These are phyloP conservation scores for Herminia tarsipennalis DNA, from an alignment of 2,888 invertebrate species.

Conservation along the genomic window DNA sequence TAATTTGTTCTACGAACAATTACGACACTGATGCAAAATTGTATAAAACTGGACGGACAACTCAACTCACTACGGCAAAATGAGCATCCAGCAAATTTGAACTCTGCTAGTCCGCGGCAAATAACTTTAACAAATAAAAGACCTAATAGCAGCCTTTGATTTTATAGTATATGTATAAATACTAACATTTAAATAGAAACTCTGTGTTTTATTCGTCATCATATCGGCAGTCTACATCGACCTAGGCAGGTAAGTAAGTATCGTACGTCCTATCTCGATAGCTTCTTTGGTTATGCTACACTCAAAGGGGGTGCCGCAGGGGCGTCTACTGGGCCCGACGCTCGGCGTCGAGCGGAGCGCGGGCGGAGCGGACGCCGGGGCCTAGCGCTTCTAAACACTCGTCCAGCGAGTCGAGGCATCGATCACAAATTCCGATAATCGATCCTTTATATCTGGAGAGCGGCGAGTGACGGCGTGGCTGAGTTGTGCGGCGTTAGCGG, in stretches of 20 bases:
- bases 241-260: conserved; percentile 17
- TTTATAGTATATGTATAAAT: conserved; percentile 55
- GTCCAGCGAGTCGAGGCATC: conserved; percentile 23
- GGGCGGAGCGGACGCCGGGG: conserved; percentile 26
- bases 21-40: conserved; percentile 71
- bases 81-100: conserved; percentile 79
- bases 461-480: conserved; percentile 61
- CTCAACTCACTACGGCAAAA: conserved; percentile 83
- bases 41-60: conserved; percentile 85
- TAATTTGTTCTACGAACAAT: conserved; percentile 49
- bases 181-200: conserved; percentile 73
- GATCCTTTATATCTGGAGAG: conserved; percentile 66
- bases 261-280: conserved; percentile 42
- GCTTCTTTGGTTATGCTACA: conserved; percentile 71
- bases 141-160: conserved; percentile 73
- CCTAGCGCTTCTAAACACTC: conserved; percentile 53
- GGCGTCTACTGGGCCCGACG: conserved; percentile 27
- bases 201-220: conserved; percentile 53
- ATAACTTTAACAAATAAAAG: conserved; percentile 55
- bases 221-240: conserved; percentile 55
- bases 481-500: conserved; percentile 68
- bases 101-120: conserved; percentile 48
- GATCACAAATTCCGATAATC: conserved; percentile 17
- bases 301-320: conserved; percentile 33
- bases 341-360: conserved; percentile 1